These are phyloP conservation scores for Saguinus midas DNA, from an alignment of 2,113 vertebrate genomes.

Conservation along the genomic window DNA sequence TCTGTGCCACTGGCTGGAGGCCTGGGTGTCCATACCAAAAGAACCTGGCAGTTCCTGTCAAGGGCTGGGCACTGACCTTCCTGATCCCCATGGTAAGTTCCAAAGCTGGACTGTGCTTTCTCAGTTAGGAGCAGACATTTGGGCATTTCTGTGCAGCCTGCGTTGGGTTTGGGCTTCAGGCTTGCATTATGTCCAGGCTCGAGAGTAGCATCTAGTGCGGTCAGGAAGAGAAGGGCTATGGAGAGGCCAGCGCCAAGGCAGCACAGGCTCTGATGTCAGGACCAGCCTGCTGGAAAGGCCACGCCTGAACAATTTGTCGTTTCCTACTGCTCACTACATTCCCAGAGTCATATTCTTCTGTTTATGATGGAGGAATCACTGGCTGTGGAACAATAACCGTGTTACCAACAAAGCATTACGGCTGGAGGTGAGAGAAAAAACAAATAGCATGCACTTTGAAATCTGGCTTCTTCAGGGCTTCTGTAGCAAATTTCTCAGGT, in stretches of 20 bases:
- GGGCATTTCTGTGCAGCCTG: neutral
- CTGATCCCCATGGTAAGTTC: neutral
- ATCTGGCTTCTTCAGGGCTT: neutral
- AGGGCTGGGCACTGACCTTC: neutral
- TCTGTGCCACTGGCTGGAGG: too few species aligned
- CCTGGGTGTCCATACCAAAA: neutral
- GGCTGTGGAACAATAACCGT: constrained; percentile 38
- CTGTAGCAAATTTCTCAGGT: constrained; percentile 24
- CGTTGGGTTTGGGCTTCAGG: neutral
- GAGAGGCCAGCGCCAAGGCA: neutral
- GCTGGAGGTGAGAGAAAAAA: constrained; percentile 23
- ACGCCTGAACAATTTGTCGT: neutral
- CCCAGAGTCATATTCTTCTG: neutral
- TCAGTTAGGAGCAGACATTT: neutral
- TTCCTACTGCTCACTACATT: neutral
- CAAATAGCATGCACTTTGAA: neutral
- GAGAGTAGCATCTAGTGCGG: fast-evolving
- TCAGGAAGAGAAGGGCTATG: neutral
- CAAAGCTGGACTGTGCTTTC: neutral
- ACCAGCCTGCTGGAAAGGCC: neutral
- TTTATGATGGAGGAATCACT: constrained; percentile 34
- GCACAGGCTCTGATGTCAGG: neutral
- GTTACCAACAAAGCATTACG: constrained; percentile 30
- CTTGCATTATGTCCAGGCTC: fast-evolving
- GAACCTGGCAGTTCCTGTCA: neutral